phyloP scores from a whole-genome alignment of 2,797 vertebrate species.

The Microchirus variegatus region DNA sequence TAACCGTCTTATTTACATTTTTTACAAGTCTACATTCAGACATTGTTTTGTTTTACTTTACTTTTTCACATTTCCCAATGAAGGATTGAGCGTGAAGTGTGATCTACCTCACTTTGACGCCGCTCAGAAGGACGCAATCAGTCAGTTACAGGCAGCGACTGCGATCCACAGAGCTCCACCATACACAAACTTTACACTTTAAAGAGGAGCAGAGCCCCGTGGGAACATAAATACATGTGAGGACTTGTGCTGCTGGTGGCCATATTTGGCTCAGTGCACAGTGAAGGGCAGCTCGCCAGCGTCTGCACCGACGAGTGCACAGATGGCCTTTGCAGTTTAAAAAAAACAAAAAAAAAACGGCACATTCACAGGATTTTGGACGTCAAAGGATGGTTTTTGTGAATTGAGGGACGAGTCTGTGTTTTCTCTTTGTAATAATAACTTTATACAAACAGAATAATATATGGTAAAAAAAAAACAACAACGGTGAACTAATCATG shows the following conservation, averaged over 20 bases:
- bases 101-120: conserved; percentile 70
- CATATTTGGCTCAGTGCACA: conserved; percentile 44
- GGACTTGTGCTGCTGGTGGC: conserved; percentile 30
- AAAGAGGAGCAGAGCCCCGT: conserved; percentile 27
- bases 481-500: conserved; percentile 59
- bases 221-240: conserved; percentile 51
- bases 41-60: conserved; percentile 18
- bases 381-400: conserved; percentile 29
- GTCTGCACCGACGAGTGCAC: conserved; percentile 59
- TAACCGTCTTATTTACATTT: conserved; percentile 32
- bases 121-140: conserved; percentile 33
- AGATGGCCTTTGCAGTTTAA: conserved; percentile 68
- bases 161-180: conserved; percentile 27
- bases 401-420: conserved; percentile 2
- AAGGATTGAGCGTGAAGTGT: conserved; percentile 24
- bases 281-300: conserved; percentile 65
- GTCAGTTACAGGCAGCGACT: conserved; percentile 14
- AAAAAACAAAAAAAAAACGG: conserved; percentile 55
- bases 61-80: conserved; percentile 25
- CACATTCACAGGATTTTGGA: conserved; percentile 45
- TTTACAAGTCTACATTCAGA: conserved; percentile 26
- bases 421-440: conserved; percentile 31
- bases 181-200: conserved; percentile 30
- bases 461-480: conserved; percentile 21
- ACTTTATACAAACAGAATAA: conserved; percentile 27